phyloP scores from a whole-genome alignment of 2,113 vertebrate species.

The Zonotrichia leucophrys region DNA sequence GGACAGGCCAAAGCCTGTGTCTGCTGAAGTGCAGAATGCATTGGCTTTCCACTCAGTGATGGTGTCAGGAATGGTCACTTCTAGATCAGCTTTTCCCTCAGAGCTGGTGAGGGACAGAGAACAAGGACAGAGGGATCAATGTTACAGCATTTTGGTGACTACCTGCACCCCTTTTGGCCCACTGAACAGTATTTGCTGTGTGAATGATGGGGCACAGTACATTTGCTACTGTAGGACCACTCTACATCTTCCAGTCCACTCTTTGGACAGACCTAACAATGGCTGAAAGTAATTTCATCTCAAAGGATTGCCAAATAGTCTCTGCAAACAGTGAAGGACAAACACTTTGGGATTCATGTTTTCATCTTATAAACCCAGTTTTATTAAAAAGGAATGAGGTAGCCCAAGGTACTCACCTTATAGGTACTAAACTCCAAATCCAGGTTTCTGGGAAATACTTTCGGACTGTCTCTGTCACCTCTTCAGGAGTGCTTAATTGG shows the following conservation, averaged over 20 bases:
- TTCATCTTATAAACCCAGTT: neutral
- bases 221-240: neutral
- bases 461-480: constrained; percentile 49
- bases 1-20: constrained; percentile 83
- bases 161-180: neutral
- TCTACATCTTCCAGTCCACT: neutral
- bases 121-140: neutral
- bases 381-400: neutral
- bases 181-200: neutral
- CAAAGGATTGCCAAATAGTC: neutral
- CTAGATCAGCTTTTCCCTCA: constrained; percentile 70
- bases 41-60: constrained; percentile 90
- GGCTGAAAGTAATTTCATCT: neutral
- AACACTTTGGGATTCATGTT: neutral
- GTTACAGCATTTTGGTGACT: neutral
- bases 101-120: constrained; percentile 52
- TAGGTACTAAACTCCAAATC: constrained; percentile 72
- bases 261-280: neutral
- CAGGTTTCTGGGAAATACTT: constrained; percentile 78
- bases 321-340: neutral
- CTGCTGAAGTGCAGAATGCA: constrained; percentile 80
- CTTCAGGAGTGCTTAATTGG: neutral
- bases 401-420: constrained; percentile 53
- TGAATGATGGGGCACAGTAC: neutral
- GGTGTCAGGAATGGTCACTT: constrained; percentile 83